Conservation (phyloP, 1,140 invertebrate genomes). For the Babylonia areolata region DNA sequence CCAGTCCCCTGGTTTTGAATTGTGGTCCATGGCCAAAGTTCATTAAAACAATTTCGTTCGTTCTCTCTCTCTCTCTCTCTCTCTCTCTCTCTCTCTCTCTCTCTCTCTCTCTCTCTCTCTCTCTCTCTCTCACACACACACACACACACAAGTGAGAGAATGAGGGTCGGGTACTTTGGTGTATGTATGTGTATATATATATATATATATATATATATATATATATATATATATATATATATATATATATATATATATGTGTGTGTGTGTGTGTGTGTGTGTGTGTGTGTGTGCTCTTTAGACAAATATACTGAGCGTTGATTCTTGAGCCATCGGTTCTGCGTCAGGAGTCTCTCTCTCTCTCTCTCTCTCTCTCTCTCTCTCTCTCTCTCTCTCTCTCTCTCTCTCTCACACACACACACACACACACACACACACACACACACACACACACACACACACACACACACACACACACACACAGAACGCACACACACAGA, state of each 20-base stretch:
- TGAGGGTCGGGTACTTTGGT: background rate
- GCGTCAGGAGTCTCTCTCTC: background rate
- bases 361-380: background rate
- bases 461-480: too few species aligned
- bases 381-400: background rate
- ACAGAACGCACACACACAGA: too few species aligned
- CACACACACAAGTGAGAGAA: background rate
- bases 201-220: background rate
- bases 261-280: background rate
- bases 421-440: too few species aligned
- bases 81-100: too few species aligned
- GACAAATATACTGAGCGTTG: background rate
- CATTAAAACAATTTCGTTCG: too few species aligned
- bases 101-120: conserved; percentile 25
- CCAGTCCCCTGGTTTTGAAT: too few species aligned
- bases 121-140: conserved; percentile 25
- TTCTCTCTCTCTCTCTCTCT: too few species aligned
- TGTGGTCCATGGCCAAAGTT: too few species aligned
- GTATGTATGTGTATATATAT: background rate
- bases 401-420: conserved; percentile 32
- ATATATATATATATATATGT: background rate
- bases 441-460: too few species aligned
- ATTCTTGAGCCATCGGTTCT: background rate
- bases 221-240: background rate
- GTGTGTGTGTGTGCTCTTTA: background rate